Evolutionary conservation across 2,113 vertebrate species (phyloP).

Genomic region (Microcebus griseorufus): DNA sequence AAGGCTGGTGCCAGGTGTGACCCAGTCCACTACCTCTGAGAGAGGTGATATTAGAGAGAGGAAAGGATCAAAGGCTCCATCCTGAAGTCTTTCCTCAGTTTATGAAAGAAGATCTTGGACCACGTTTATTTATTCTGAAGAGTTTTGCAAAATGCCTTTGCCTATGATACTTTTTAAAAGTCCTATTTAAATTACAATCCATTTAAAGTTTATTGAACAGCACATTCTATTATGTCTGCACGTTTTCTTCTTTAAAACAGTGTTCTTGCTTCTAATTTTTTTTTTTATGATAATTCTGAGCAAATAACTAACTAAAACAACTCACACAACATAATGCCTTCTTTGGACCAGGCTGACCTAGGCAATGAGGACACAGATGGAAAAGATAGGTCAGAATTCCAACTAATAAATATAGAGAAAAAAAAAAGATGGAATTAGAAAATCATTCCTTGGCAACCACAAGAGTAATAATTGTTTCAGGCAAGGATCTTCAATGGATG

Average conservation of each 20-base stretch:
- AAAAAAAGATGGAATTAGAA: conserved; percentile 34
- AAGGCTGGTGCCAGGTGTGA: not conserved
- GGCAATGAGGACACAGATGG: conserved; percentile 27
- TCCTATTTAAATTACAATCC: conserved; percentile 36
- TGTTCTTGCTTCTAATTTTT: conserved; percentile 29
- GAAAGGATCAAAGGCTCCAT: not conserved
- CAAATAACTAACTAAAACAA: conserved; percentile 54
- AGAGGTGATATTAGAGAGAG: not conserved
- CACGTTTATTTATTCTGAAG: conserved; percentile 36
- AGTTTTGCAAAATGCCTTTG: conserved; percentile 36
- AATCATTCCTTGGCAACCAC: conserved; percentile 30
- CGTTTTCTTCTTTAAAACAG: conserved; percentile 53
- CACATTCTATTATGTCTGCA: conserved; percentile 46
- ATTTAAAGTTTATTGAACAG: conserved; percentile 51
- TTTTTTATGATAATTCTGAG: conserved; percentile 57
- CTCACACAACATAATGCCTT: conserved; percentile 26
- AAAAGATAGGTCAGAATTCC: conserved; percentile 45
- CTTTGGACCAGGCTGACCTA: conserved; percentile 37
- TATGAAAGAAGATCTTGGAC: not conserved
- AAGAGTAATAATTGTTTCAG: conserved; percentile 37
- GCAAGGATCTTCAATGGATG: conserved; percentile 43
- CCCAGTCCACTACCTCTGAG: not conserved
- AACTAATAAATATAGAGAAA: conserved; percentile 17
- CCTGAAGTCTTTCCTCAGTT: not conserved
- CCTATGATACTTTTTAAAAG: conserved; percentile 43